phyloP scores from a whole-genome alignment of 1,140 invertebrate species.

The Cherax destructor region DNA sequence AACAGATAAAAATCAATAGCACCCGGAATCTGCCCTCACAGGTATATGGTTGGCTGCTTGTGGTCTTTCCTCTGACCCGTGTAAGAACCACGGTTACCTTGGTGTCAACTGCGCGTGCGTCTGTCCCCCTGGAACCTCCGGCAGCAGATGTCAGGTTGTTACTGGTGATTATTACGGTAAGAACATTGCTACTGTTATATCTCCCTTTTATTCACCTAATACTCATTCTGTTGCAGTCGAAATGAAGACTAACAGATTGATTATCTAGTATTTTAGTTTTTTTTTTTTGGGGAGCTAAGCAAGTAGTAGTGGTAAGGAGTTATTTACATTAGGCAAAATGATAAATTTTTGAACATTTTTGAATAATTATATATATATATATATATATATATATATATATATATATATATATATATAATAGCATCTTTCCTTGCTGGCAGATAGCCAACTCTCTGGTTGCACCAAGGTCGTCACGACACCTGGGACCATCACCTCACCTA shows the following conservation, averaged over 20 bases:
- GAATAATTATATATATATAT: too few relatives aligned
- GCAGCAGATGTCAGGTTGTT: not conserved
- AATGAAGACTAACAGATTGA: too few relatives aligned
- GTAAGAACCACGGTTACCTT: not conserved
- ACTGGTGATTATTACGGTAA: not conserved
- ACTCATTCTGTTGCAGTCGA: too few relatives aligned
- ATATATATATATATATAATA: conserved; percentile 15
- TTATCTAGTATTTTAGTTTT: too few relatives aligned
- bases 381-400: conserved; percentile 29
- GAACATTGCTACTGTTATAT: too few relatives aligned
- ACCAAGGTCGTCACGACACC: not conserved
- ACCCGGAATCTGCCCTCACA: not conserved
- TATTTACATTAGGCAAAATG: too few relatives aligned
- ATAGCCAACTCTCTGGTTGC: not conserved
- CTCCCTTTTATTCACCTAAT: too few relatives aligned
- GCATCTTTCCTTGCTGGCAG: not conserved
- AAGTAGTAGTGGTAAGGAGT: too few relatives aligned
- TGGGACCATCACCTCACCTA: not conserved
- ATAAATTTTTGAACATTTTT: too few relatives aligned
- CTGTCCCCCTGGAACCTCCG: not conserved
- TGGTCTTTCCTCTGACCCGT: not conserved
- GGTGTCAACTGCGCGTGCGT: not conserved
- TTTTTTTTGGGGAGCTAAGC: too few relatives aligned
- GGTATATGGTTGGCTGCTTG: not conserved
- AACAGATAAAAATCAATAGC: too few relatives aligned